Conservation (phyloP, 2,888 invertebrate genomes). For the Alsophila aescularia region DNA sequence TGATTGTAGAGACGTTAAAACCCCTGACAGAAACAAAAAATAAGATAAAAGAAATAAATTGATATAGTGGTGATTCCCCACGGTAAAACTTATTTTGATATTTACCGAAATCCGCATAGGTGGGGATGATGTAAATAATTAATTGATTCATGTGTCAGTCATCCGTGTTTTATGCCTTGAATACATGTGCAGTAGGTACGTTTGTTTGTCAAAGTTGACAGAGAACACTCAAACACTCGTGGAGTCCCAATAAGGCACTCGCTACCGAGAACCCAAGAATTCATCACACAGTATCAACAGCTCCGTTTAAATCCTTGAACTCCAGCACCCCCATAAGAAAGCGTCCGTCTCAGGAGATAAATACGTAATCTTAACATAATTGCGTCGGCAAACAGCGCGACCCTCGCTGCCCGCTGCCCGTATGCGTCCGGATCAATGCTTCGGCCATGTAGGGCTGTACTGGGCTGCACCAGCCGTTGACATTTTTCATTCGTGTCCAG, state of each 20-base stretch:
- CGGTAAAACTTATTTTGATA: too few species aligned
- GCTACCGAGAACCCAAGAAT: too few species aligned
- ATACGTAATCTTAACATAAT: conserved; percentile 83
- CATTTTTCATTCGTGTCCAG: too few species aligned
- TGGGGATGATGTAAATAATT: too few species aligned
- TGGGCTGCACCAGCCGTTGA: conserved; percentile 2
- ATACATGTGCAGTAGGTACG: too few species aligned
- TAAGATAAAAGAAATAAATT: background rate
- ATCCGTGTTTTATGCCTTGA: too few species aligned
- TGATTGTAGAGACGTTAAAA: conserved; percentile 38
- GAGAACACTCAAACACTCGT: too few species aligned
- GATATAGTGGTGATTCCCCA: background rate
- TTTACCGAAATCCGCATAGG: too few species aligned
- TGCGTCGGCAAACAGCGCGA: conserved; percentile 63
- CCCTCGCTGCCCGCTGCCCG: conserved; percentile 63
- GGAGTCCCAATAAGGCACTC: too few species aligned
- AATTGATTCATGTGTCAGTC: too few species aligned
- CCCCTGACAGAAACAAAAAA: conserved; percentile 10
- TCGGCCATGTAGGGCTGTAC: conserved; percentile 49
- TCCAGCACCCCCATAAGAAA: conserved; percentile 66
- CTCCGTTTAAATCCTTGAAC: conserved; percentile 34
- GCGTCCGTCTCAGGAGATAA: conserved; percentile 75
- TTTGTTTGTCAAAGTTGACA: too few species aligned
- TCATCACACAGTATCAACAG: conserved; percentile 27
- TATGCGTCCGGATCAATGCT: conserved; percentile 61